Percentiles rank a stretch among this genome's conserved stretches.
These are phyloP conservation scores for Benitochromis conjunctus DNA, from an alignment of 2,113 vertebrate species.

Conservation along the genomic window DNA sequence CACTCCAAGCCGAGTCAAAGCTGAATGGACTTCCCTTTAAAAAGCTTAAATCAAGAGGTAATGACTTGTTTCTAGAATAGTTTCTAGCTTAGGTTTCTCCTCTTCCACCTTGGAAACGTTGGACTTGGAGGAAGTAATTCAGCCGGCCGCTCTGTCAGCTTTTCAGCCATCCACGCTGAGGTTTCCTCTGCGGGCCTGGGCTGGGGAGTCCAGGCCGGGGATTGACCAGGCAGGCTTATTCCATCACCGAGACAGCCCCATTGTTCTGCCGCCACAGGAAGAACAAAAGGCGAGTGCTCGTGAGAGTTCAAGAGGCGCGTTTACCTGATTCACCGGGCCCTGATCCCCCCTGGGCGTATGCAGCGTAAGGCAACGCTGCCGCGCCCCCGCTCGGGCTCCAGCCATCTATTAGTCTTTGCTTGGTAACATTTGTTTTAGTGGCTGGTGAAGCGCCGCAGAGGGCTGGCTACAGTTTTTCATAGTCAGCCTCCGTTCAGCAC, in stretches of 20 bases:
- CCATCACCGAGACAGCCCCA: conserved; percentile 66
- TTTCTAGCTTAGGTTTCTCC: neutral
- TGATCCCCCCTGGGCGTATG: conserved; percentile 30
- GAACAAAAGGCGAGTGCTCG: conserved; percentile 64
- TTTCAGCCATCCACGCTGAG: neutral
- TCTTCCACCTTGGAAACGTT: neutral
- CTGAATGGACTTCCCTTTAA: neutral
- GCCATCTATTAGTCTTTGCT: conserved; percentile 67
- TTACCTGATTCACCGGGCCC: conserved; percentile 68
- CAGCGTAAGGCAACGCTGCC: neutral
- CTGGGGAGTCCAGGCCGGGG: neutral
- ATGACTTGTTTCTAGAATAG: neutral
- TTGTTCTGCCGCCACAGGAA: conserved; percentile 57
- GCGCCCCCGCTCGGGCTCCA: conserved; percentile 32
- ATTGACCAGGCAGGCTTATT: conserved; percentile 49
- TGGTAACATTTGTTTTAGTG: conserved; percentile 65
- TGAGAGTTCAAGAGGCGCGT: conserved; percentile 60
- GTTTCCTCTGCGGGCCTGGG: neutral
- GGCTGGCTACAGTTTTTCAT: conserved; percentile 32
- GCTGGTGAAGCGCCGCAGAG: neutral
- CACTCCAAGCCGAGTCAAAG: neutral
- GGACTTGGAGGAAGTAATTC: neutral
- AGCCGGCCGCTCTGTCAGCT: neutral
- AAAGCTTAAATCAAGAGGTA: neutral
- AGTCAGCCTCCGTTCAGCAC: conserved; percentile 6